Evolutionary conservation across 2,113 vertebrate species (phyloP), one percentile per base, ranked within the genome.

Genomic region (Mirounga angustirostris): DNA sequence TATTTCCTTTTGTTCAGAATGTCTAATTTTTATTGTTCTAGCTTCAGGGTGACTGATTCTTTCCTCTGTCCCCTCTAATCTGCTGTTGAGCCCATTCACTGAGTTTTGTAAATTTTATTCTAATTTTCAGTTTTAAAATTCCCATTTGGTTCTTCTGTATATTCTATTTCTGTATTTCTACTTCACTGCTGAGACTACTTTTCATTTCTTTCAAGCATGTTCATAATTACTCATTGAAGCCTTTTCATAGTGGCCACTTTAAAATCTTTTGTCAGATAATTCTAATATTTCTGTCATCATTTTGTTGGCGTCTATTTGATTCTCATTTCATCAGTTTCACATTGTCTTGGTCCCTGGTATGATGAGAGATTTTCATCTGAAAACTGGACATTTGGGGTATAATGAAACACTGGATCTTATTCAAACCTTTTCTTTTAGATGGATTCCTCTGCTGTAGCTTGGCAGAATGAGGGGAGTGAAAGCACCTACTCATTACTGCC

Each of bases 61-160:
- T 94, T 91, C 24, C 54, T 86, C 7, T 81, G 19, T 54, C 15
- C 15, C 56, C 50, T 67, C 74, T 83, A 91, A 54, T 63, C 22
- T 63, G 67, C 24, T 82, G 26, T 28, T 87, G 40, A 95, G 10
- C 26, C 76, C 59, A 94, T 67, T 10, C n/a, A 87, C 0, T 91
- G 19, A 81, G 33, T 43, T 56, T 79, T 59, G 52, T 50, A 30
- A n/a, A 4, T 61, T 58, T 50, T 91, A 91, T 5, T 50, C 0
- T 71, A 79, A 82, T 88, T 79, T 91, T 83, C 67, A 83, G 16
- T 50, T 83, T 92, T 69, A 87, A 65, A 86, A 26, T 59, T 84
- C 79, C 40, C 19, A 80, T 43, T 84, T 84, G 63, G n/a, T 43
- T 82, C 65, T 83, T 97, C 78, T 74, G 61, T 89, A 96, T 83